A percentile compares a stretch with the other conserved stretches of the same genome.
phyloP scores from a whole-genome alignment of 1,140 invertebrate species.

The Polypedilum vanderplanki region DNA sequence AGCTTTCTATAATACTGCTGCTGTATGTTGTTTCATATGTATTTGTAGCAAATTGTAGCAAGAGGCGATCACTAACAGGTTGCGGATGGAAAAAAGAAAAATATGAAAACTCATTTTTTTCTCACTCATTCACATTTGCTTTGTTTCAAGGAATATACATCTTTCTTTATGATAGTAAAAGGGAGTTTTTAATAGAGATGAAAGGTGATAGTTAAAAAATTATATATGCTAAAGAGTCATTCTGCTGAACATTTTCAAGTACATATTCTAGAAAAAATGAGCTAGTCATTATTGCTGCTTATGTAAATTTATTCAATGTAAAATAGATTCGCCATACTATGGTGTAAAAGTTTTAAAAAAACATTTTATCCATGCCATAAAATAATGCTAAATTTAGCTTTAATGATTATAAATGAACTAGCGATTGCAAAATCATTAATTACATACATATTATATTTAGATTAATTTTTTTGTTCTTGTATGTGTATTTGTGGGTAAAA shows the following conservation, averaged over 20 bases:
- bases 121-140: neutral
- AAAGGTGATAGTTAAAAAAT: constrained; percentile 6
- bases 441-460: neutral
- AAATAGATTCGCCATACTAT: neutral
- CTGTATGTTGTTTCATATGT: neutral
- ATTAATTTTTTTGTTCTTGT: neutral
- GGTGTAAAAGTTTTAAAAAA: neutral
- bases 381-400: neutral
- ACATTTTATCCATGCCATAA: neutral
- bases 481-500: too few relatives aligned
- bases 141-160: neutral
- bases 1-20: neutral
- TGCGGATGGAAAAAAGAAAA: neutral
- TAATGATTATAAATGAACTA: constrained; percentile 1
- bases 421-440: constrained; percentile 13
- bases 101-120: neutral
- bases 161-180: neutral
- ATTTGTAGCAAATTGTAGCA: neutral
- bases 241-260: neutral
- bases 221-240: neutral
- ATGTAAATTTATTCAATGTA: neutral
- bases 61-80: constrained; percentile 3
- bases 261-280: neutral
- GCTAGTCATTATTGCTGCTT: neutral
- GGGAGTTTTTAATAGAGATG: neutral